Percentiles rank a stretch among this genome's conserved stretches.
Evolutionary conservation across 2,888 invertebrate genomes (phyloP).

Genomic region (Polyommatus icarus): DNA sequence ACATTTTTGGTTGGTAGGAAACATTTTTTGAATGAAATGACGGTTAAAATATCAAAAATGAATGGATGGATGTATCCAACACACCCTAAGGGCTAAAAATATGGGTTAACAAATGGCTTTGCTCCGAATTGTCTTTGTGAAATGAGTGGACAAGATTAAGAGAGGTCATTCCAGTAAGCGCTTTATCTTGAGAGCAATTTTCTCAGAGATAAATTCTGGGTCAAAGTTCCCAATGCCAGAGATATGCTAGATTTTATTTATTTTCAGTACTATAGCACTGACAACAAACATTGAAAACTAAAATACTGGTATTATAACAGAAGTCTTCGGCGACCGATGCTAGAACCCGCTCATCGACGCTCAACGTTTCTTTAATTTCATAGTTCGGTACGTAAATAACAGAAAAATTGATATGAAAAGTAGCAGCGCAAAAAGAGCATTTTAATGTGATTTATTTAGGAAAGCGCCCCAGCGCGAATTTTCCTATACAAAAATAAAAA

Average conservation of each 20-base stretch:
- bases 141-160: constrained; percentile 36
- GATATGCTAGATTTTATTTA: not conserved
- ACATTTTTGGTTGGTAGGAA: too few relatives aligned
- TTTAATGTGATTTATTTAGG: too few relatives aligned
- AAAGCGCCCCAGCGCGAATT: too few relatives aligned
- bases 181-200: constrained; percentile 39
- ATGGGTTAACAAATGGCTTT: constrained; percentile 18
- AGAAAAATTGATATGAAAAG: too few relatives aligned
- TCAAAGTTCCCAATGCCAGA: not conserved
- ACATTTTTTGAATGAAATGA: too few relatives aligned
- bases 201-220: constrained; percentile 36
- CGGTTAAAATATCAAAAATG: too few relatives aligned
- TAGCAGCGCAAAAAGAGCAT: too few relatives aligned
- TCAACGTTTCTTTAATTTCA: too few relatives aligned
- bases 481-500: too few relatives aligned
- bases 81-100: not conserved
- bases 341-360: too few relatives aligned
- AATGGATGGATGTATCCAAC: not conserved
- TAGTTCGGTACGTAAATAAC: too few relatives aligned
- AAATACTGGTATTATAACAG: not conserved
- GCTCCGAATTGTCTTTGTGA: constrained; percentile 35
- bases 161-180: constrained; percentile 34
- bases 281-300: not conserved
- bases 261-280: not conserved
- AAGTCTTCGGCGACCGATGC: too few relatives aligned